Evolutionary conservation across 2,888 invertebrate genomes (phyloP).

Genomic region (Syrphus vitripennis): DNA sequence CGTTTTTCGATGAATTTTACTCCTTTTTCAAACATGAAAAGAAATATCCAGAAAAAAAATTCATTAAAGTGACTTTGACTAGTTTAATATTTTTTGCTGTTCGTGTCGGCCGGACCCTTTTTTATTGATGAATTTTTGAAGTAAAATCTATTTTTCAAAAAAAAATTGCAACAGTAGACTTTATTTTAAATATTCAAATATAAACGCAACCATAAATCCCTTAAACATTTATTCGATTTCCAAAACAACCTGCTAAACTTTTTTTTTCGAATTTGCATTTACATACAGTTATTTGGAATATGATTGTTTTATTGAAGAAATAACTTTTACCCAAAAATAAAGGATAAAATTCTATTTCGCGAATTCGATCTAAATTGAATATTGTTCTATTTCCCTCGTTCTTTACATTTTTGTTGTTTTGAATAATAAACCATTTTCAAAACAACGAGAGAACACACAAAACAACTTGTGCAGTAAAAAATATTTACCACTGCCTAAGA

Average conservation of each 20-base stretch:
- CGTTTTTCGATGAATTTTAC: too few relatives aligned
- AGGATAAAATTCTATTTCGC: conserved; percentile 30
- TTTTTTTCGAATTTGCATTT: conserved; percentile 7
- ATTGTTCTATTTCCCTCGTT: background rate
- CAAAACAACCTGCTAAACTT: background rate
- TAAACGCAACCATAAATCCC: background rate
- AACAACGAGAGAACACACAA: conserved; percentile 27
- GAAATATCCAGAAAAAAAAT: too few relatives aligned
- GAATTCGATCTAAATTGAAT: conserved; percentile 35
- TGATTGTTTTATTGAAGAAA: conserved; percentile 9
- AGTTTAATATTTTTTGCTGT: background rate
- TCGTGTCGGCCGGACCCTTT: conserved; percentile 49
- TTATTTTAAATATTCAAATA: background rate
- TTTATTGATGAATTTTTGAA: background rate
- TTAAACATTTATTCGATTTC: background rate
- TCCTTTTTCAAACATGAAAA: too few relatives aligned
- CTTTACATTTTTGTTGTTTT: conserved; percentile 24
- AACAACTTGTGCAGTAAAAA: conserved; percentile 27
- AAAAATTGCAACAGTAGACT: conserved; percentile 33
- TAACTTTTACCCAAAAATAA: background rate
- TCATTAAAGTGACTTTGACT: background rate
- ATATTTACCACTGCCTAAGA: too few relatives aligned
- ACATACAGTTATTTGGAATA: background rate
- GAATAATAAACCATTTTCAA: conserved; percentile 48
- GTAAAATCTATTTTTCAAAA: background rate